phyloP scores from a whole-genome alignment of 1,140 invertebrate species.

The Drosophila ogumai region DNA sequence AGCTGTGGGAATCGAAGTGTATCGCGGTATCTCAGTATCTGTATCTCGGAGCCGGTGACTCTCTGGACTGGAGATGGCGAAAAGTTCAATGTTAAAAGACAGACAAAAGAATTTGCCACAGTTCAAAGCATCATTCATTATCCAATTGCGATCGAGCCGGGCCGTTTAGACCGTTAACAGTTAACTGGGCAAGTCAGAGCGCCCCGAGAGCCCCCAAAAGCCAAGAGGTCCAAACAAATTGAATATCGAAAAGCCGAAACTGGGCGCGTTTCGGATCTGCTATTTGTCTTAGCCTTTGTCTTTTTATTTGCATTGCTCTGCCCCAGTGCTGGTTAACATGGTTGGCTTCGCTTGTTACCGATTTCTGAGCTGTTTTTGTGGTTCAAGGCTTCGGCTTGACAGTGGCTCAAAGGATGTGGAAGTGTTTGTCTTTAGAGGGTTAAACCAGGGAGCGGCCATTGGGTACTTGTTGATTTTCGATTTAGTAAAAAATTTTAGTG shows the following conservation, averaged over 20 bases:
- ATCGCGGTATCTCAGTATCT: slow-evolving; percentile 40
- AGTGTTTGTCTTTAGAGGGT: slow-evolving; percentile 3
- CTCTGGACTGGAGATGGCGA: slow-evolving; percentile 44
- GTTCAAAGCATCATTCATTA: slow-evolving; percentile 80
- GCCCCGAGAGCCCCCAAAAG: slow-evolving; percentile 33
- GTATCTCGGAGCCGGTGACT: slow-evolving; percentile 50
- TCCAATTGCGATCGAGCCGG: slow-evolving; percentile 62
- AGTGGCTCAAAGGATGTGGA: slow-evolving; percentile 46
- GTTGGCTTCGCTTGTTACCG: slow-evolving; percentile 40
- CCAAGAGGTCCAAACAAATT: slow-evolving; percentile 76
- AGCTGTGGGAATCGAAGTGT: slow-evolving; percentile 76
- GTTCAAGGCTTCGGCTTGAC: slow-evolving; percentile 44
- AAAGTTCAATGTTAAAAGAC: slow-evolving; percentile 79
- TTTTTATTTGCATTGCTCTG: slow-evolving; percentile 41
- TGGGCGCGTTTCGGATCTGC: slow-evolving; percentile 63
- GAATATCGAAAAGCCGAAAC: slow-evolving; percentile 55
- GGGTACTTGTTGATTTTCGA: no score
- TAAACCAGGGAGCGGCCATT: slow-evolving; percentile 8
- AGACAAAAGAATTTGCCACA: slow-evolving; percentile 81
- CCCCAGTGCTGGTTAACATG: slow-evolving; percentile 22
- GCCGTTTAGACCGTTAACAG: slow-evolving; percentile 57
- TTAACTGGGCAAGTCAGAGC: slow-evolving; percentile 72
- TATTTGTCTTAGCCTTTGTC: slow-evolving; percentile 41
- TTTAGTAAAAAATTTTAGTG: background rate
- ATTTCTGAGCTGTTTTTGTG: slow-evolving; percentile 34